phyloP scores from a whole-genome alignment of 2,113 vertebrate species.

The Oriolus oriolus region DNA sequence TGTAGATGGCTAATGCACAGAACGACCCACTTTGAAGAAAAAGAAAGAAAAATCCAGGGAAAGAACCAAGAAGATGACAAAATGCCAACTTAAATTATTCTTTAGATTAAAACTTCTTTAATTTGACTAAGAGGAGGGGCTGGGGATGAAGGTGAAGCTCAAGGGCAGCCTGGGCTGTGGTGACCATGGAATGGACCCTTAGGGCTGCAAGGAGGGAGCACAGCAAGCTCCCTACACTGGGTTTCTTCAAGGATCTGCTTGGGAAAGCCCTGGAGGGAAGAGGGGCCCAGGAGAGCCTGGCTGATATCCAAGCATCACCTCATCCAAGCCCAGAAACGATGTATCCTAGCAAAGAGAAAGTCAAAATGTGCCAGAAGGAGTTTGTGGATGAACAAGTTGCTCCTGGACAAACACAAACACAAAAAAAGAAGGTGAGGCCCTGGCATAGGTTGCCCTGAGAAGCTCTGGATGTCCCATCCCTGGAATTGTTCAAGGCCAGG shows the following conservation, averaged over 20 bases:
- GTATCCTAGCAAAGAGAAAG: background rate
- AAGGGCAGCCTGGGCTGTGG: background rate
- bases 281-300: background rate
- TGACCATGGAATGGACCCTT: background rate
- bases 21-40: background rate
- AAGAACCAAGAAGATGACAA: background rate
- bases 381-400: background rate
- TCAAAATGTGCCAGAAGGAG: background rate
- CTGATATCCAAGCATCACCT: background rate
- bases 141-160: background rate
- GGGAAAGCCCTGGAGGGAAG: background rate
- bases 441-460: background rate
- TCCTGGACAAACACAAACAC: background rate
- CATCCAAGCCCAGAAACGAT: background rate
- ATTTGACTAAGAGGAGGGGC: background rate
- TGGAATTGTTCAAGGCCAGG: background rate
- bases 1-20: background rate
- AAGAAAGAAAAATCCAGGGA: background rate
- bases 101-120: background rate
- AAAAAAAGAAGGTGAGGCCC: background rate
- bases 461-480: background rate
- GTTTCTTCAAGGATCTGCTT: background rate
- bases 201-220: background rate
- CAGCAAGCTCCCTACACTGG: background rate
- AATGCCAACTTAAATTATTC: background rate